These are phyloP conservation scores for Drosophila meridionalis DNA, from an alignment of 2,888 invertebrate genomes.

Conservation along the genomic window DNA sequence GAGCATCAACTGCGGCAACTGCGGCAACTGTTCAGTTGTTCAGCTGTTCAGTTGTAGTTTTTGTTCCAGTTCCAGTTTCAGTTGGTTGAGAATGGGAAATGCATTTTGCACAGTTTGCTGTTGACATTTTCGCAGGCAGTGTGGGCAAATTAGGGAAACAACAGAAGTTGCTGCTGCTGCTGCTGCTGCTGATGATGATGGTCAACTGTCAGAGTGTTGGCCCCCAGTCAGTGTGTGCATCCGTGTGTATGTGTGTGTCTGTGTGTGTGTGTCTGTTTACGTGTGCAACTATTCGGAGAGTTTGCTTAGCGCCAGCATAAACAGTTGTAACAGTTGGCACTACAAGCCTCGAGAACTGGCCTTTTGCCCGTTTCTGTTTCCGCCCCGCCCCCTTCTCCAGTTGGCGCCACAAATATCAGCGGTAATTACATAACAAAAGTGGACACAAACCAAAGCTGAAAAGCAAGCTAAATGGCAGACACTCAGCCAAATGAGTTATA, in stretches of 20 bases:
- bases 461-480: slow-evolving; percentile 9
- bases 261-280: slow-evolving; percentile 24
- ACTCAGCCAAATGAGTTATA: slow-evolving; percentile 56
- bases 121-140: slow-evolving; percentile 58
- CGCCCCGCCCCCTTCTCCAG: neutral
- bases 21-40: slow-evolving; percentile 3
- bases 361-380: slow-evolving; percentile 6
- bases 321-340: slow-evolving; percentile 74
- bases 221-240: slow-evolving; percentile 10
- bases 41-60: slow-evolving; percentile 6
- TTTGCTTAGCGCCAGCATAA: slow-evolving; percentile 73
- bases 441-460: slow-evolving; percentile 49
- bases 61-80: slow-evolving; percentile 11
- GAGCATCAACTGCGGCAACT: slow-evolving; percentile 22
- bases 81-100: slow-evolving; percentile 38
- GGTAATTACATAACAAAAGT: slow-evolving; percentile 73
- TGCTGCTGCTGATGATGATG: slow-evolving; percentile 27
- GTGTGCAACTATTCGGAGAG: slow-evolving; percentile 31
- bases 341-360: slow-evolving; percentile 47
- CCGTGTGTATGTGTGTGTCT: slow-evolving; percentile 1
- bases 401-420: slow-evolving; percentile 26
- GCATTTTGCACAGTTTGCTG: slow-evolving; percentile 61
- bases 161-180: slow-evolving; percentile 11
- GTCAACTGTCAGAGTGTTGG: slow-evolving; percentile 31
- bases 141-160: slow-evolving; percentile 62